These are phyloP conservation scores for Eristalis intricaria DNA, from an alignment of 2,888 invertebrate genomes.

Conservation along the genomic window DNA sequence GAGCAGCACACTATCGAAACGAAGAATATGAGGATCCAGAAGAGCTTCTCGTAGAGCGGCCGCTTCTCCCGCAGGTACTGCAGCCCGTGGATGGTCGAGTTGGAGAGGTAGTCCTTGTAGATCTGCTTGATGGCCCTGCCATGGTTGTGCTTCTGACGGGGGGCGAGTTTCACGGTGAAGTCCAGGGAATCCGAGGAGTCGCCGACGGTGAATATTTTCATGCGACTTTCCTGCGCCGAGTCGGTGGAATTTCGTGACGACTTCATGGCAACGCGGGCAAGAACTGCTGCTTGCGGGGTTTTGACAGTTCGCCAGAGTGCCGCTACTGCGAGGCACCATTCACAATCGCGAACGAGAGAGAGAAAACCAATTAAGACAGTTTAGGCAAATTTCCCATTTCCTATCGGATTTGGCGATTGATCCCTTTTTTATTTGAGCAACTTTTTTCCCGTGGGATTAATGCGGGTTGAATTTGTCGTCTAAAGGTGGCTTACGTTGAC, in stretches of 20 bases:
- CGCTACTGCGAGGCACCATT: not conserved
- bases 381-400: not conserved
- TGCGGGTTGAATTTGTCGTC: not conserved
- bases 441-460: not conserved
- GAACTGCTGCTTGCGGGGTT: not conserved
- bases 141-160: not conserved
- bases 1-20: slow-evolving; percentile 84
- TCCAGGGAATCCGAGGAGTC: slow-evolving; percentile 48
- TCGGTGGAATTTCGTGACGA: not conserved
- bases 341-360: not conserved
- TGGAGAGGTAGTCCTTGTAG: slow-evolving; percentile 83
- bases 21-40: slow-evolving; percentile 84
- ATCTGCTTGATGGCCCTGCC: slow-evolving; percentile 78
- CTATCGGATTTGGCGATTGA: not conserved
- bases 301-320: not conserved
- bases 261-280: not conserved
- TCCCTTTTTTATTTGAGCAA: not conserved
- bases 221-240: not conserved
- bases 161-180: not conserved
- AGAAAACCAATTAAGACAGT: not conserved
- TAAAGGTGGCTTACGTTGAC: not conserved
- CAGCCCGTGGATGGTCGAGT: slow-evolving; percentile 85
- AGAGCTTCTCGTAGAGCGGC: slow-evolving; percentile 83
- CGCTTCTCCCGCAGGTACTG: slow-evolving; percentile 84
- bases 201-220: slow-evolving; percentile 51